These are phyloP conservation scores for Nemapogon koenigi DNA, from an alignment of 2,888 invertebrate species.

Conservation along the genomic window DNA sequence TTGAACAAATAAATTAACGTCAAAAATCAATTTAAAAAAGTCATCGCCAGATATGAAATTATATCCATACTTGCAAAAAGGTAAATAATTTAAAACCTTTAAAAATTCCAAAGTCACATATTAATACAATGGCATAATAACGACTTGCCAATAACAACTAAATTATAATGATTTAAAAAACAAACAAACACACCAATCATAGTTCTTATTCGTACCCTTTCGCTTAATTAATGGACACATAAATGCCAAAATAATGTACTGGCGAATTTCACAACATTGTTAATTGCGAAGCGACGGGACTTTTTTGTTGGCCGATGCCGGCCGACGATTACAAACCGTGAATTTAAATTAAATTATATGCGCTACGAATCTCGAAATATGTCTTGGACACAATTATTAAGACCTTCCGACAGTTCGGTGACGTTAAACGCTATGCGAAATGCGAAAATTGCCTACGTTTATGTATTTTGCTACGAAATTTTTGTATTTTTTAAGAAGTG, in stretches of 20 bases:
- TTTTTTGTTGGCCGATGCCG: conserved; percentile 27
- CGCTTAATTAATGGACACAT: conserved; percentile 11
- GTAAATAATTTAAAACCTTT: too few species aligned
- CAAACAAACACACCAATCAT: conserved; percentile 2
- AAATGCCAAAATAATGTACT: conserved; percentile 12
- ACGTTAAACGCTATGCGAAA: too few species aligned
- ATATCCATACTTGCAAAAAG: too few species aligned
- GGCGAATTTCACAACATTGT: conserved; percentile 32
- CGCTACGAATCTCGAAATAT: conserved; percentile 25
- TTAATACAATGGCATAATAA: too few species aligned
- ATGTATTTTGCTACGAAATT: background rate
- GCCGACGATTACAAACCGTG: conserved; percentile 24
- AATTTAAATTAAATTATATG: conserved; percentile 32
- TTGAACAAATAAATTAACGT: too few species aligned
- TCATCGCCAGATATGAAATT: too few species aligned
- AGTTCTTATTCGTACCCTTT: conserved; percentile 8
- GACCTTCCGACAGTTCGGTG: conserved; percentile 3
- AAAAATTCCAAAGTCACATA: too few species aligned
- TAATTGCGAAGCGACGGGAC: conserved; percentile 25
- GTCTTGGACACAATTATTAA: conserved; percentile 6
- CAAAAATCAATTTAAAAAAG: too few species aligned
- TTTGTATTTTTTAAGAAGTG: too few species aligned
- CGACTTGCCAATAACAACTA: background rate
- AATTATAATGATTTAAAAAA: background rate
- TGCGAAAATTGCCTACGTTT: background rate